These are phyloP conservation scores for Huso huso DNA, from an alignment of 2,797 vertebrate genomes.

Conservation along the genomic window DNA sequence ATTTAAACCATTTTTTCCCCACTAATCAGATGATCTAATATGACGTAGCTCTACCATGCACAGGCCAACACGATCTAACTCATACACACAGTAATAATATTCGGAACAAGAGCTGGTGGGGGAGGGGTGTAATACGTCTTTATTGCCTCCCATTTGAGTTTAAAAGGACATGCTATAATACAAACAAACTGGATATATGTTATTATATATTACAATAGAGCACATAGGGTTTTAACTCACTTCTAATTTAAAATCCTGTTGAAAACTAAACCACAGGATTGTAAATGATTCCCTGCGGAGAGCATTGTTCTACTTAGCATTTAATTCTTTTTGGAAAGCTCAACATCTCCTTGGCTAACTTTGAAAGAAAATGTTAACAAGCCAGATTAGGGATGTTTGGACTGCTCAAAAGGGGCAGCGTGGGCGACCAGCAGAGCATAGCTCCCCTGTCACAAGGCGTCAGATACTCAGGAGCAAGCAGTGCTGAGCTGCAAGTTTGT, in stretches of 20 bases:
- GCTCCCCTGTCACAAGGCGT: slow-evolving; percentile 5
- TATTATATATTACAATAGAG: no score
- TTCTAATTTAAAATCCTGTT: no score
- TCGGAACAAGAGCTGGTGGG: no score
- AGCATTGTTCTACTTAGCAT: slow-evolving; percentile 21
- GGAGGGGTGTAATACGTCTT: no score
- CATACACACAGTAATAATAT: no score
- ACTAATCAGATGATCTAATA: slow-evolving; percentile 21
- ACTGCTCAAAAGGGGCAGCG: neutral
- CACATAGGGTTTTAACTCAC: no score
- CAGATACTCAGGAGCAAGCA: neutral
- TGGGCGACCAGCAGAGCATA: neutral
- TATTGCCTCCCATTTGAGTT: no score
- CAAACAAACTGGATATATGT: neutral
- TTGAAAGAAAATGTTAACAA: slow-evolving; percentile 21
- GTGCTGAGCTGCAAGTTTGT: neutral
- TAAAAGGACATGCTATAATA: slow-evolving; percentile 11
- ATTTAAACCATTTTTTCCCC: slow-evolving; percentile 7
- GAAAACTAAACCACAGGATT: slow-evolving; percentile 26
- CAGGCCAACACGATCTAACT: slow-evolving; percentile 15
- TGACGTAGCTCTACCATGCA: slow-evolving; percentile 25
- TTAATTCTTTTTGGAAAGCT: slow-evolving; percentile 17
- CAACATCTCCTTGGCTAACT: slow-evolving; percentile 15
- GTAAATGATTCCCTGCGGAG: slow-evolving; percentile 24
- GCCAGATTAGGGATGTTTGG: slow-evolving; percentile 10